A percentile compares a stretch with the other conserved stretches of the same genome.
These are phyloP conservation scores for Neelides sp. DNA, from an alignment of 1,140 invertebrate species.

Conservation along the genomic window DNA sequence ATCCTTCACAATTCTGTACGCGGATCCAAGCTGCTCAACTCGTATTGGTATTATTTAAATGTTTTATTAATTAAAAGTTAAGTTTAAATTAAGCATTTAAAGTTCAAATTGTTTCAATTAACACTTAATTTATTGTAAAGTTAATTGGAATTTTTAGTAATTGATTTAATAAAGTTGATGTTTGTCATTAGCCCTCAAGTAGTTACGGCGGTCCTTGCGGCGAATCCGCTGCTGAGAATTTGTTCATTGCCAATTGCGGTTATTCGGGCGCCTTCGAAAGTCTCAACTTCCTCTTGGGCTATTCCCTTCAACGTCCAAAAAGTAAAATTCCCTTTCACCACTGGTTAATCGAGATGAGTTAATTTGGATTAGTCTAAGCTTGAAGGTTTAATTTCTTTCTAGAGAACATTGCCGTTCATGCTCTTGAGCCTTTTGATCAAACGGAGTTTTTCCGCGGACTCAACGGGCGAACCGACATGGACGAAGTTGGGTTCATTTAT, in stretches of 20 bases:
- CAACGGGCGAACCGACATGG: constrained; percentile 15
- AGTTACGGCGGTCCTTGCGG: constrained; percentile 13
- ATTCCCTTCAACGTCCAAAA: constrained; percentile 2
- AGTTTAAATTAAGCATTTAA: no score
- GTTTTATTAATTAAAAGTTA: constrained; percentile 3
- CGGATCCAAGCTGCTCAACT: constrained; percentile 23
- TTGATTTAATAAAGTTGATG: neutral
- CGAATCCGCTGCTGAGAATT: constrained; percentile 9
- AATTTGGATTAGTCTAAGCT: neutral
- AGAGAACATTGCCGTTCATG: neutral
- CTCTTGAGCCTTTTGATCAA: constrained; percentile 23
- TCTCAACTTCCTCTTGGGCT: constrained; percentile 18
- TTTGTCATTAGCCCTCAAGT: constrained; percentile 7
- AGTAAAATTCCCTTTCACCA: constrained; percentile 9
- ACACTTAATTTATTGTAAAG: neutral
- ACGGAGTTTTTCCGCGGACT: constrained; percentile 21
- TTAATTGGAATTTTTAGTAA: no score
- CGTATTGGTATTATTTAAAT: constrained; percentile 15
- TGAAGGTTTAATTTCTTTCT: neutral
- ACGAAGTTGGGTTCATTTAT: constrained; percentile 19
- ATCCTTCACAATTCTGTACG: constrained; percentile 17
- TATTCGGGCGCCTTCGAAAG: constrained; percentile 28
- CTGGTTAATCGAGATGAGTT: neutral
- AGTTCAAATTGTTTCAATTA: neutral
- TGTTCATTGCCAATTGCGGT: constrained; percentile 27